These are phyloP conservation scores for Ophion costatus DNA, from an alignment of 2,888 invertebrate species.

Conservation along the genomic window DNA sequence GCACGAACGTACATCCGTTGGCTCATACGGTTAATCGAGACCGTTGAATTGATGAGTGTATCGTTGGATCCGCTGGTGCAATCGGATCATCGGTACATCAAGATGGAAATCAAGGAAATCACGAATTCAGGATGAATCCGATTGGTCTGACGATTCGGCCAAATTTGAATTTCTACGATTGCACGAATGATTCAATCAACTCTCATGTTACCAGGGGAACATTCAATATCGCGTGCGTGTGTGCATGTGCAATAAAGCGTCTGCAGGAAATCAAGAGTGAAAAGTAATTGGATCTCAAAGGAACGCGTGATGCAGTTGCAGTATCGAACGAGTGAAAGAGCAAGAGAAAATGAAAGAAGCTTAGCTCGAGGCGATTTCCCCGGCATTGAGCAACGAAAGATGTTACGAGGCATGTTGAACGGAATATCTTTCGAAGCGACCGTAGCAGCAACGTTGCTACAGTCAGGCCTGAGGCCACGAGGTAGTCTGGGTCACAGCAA, in stretches of 20 bases:
- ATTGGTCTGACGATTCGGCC: neutral
- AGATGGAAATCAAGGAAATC: neutral
- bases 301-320: constrained; percentile 20
- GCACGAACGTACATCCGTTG: neutral
- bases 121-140: neutral
- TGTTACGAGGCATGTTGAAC: constrained; percentile 20
- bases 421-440: constrained; percentile 41
- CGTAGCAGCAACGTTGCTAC: constrained; percentile 37
- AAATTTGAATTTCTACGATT: constrained; percentile 18
- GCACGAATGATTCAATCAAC: neutral
- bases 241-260: neutral
- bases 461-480: constrained; percentile 23
- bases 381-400: constrained; percentile 36
- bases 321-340: constrained; percentile 41
- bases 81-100: neutral
- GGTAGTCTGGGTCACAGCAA: constrained; percentile 78
- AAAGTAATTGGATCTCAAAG: constrained; percentile 52
- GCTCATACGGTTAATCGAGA: neutral
- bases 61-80: neutral
- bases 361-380: constrained; percentile 53
- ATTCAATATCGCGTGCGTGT: neutral
- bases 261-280: constrained; percentile 56
- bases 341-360: constrained; percentile 58
- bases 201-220: neutral
- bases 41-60: neutral